Conservation (phyloP, 2,888 invertebrate species). For the Myopa tessellatipennis region DNA sequence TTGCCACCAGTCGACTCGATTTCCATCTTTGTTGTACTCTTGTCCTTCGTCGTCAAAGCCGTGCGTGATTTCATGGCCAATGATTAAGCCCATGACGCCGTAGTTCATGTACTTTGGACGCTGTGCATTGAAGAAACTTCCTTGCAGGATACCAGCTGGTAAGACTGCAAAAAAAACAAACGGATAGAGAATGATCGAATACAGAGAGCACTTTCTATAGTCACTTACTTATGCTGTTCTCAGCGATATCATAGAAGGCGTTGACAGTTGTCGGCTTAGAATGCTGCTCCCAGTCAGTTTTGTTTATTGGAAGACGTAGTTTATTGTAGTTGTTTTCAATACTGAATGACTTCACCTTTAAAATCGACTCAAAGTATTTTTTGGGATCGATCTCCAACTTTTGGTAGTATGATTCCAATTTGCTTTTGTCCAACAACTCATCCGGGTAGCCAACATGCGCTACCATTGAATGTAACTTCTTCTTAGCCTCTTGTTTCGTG, state of each 20-base stretch:
- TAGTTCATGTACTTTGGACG: constrained; percentile 51
- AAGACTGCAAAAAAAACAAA: not conserved
- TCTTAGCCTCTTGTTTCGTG: constrained; percentile 81
- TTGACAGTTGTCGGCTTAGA: constrained; percentile 87
- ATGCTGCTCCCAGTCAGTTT: constrained; percentile 87
- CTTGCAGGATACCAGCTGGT: not conserved
- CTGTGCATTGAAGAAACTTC: not conserved
- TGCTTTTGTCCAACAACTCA: constrained; percentile 84
- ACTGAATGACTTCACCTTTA: constrained; percentile 83
- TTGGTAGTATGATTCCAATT: constrained; percentile 82
- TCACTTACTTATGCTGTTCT: constrained; percentile 87
- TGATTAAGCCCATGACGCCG: constrained; percentile 77
- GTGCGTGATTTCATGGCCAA: constrained; percentile 93
- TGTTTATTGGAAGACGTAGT: constrained; percentile 82
- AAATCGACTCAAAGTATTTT: constrained; percentile 79
- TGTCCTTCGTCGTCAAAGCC: constrained; percentile 91
- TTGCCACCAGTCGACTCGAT: constrained; percentile 94
- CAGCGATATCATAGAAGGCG: constrained; percentile 86
- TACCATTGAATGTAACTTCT: constrained; percentile 85
- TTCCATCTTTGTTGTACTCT: constrained; percentile 92
- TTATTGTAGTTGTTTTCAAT: constrained; percentile 83
- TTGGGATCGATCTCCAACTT: constrained; percentile 79
- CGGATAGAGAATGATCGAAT: not conserved
- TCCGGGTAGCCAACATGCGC: constrained; percentile 94
- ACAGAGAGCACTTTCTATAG: not conserved